Evolutionary conservation across 2,797 vertebrate species (phyloP).

Genomic region (Characodon lateralis): DNA sequence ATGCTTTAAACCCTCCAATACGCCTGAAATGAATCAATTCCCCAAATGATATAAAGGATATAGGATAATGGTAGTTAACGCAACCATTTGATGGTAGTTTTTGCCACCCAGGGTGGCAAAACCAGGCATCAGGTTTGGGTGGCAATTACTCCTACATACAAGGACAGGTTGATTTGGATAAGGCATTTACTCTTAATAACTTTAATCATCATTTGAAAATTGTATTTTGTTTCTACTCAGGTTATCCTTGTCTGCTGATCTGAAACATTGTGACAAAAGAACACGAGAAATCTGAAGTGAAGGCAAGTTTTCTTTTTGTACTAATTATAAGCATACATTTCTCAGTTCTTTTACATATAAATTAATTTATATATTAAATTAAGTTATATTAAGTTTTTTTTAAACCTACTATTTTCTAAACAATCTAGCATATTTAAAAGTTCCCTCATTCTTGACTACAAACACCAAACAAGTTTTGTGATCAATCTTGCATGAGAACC

Average conservation of each 20-base stretch:
- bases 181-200: neutral
- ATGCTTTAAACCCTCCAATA: neutral
- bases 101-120: neutral
- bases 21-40: neutral
- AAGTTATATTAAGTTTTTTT: neutral
- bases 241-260: neutral
- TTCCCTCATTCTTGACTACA: neutral
- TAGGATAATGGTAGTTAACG: neutral
- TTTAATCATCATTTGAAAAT: neutral
- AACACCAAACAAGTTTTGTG: neutral
- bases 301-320: neutral
- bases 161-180: neutral
- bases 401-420: neutral
- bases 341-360: neutral
- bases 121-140: neutral
- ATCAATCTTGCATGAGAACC: neutral
- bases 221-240: neutral
- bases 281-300: neutral
- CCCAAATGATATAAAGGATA: neutral
- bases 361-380: neutral
- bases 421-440: neutral
- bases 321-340: neutral
- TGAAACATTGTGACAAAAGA: neutral
- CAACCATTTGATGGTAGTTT: neutral
- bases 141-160: neutral